Evolutionary conservation across 1,140 invertebrate species (phyloP).

Genomic region (Cyphomyrmex costatus): DNA sequence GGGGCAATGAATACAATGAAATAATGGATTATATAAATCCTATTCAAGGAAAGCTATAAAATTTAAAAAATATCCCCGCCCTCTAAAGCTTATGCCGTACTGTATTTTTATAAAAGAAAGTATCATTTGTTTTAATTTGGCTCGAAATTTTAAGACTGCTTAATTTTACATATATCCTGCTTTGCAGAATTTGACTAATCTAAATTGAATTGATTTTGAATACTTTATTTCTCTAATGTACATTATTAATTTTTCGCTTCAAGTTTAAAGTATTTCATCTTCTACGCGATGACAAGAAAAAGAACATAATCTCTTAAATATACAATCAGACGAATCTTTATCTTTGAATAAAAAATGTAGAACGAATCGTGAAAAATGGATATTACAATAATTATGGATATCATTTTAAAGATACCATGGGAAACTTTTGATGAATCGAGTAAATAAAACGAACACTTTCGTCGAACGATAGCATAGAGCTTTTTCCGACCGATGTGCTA

Average conservation of each 20-base stretch:
- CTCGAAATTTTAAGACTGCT: neutral
- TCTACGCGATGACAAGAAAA: neutral
- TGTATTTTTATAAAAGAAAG: neutral
- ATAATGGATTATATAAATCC: too few species aligned
- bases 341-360: neutral
- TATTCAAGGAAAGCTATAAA: too few species aligned
- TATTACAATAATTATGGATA: neutral
- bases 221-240: neutral
- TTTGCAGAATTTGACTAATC: neutral
- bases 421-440: constrained; percentile 21
- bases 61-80: too few species aligned
- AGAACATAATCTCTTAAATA: neutral
- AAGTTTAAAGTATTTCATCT: constrained; percentile 1
- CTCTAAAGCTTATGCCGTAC: neutral
- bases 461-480: neutral
- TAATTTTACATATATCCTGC: neutral
- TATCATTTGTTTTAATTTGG: neutral
- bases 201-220: neutral
- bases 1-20: too few species aligned
- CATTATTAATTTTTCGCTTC: neutral
- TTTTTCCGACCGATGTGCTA: neutral
- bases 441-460: constrained; percentile 42
- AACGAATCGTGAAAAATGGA: constrained; percentile 7
- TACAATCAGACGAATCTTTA: neutral
- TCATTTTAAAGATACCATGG: too few species aligned